Base-by-base conservation (phyloP, 2,888 invertebrate species). In the Pollenia amentaria region DNA sequence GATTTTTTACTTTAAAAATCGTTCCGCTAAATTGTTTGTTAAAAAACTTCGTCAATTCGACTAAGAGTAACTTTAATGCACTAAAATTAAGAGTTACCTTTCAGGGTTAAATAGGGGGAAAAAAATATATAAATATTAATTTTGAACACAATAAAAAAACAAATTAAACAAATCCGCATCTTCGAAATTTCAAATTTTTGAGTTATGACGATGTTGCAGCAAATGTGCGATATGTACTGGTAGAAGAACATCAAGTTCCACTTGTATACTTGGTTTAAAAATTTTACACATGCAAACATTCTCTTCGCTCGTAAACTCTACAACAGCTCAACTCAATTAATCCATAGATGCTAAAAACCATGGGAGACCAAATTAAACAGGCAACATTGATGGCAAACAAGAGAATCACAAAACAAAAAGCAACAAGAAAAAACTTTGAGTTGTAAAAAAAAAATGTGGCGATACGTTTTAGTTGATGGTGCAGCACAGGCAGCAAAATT, bases 301-400 rank as follows among this genome's bases (percentile, higher is more conserved):
- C 40, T 14, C 3, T n/a, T 11, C 14, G 16, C n/a, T 40, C 10
- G 9, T n/a, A n/a, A 6, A 40, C 29, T 11, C 4, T 51, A 48
- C n/a, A 60, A 40, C 38, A 72, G 64, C 70, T 51, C 44, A 79
- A 53, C 79, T 64, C 62, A 79, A 79, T 79, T 79, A 70, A 48
- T 51, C 21, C 40, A 14, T 60, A 44, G 79, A 18, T 79, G 42
- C n/a, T 64, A 16, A 53, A 64, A 62, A 51, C 78, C 70, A 62
- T 70, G 60, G 78, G 78, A 48, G 62, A 79, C 78, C 70, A 70
- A 62, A 42, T 70, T 62, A 62, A 62, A 42, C 69, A 69, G 8
- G 16, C 62, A 57, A 46, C 77, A 46, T 57, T 75, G 57, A 51
- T 40, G 38, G 51, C 2, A 44, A 73, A 48, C 3, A 14, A 48